Base-by-base conservation (phyloP, 92 coral and sea anemone species). In the Parazoanthus darwini region DNA sequence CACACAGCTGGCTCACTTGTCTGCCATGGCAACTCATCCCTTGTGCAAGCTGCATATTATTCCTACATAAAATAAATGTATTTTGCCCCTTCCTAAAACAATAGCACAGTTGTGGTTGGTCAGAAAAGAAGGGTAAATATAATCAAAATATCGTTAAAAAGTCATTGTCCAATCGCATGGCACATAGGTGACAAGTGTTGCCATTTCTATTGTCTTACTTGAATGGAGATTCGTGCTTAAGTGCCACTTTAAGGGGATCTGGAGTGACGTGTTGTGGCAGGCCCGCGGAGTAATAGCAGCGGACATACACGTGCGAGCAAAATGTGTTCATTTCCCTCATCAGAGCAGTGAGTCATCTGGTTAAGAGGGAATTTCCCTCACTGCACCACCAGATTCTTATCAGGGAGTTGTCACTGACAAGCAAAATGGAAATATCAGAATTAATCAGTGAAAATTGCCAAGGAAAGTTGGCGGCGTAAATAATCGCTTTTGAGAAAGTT, bases 341-440 rank as follows among this genome's bases (percentile, higher is more conserved):
- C 65, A 7, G 42, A 39, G 37, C 65, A 84, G 75, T 42, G 73
- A 63, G 67, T 80, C 85, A 36, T 80, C 56, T 46, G 87, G 80
- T 76, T 76, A 42, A 22, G 79, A 84, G 87, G 87, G 87, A 84
- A 84, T 43, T 84, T 84, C 87, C 87, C 87, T 84, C 63, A 33
- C 66, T 72, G 26, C 29, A 84, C 78, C 87, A 84, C 78, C 42
- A 84, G 87, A 84, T 84, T 18, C 66, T 84, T 84, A 84, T 84
- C 87, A 70, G 66, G 87, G 87, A 71, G 74, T 84, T 84, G 78
- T 39, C 79, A 84, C 46, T 48, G 43, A 46, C 86, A 67, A 65
- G 54, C 74, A 67, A 66, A 67, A 82, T 82, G 74, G 46, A 84
- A n/a, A 84, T 84, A 36, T 16, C 56, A 54, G 15, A 44, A 25